Evolutionary conservation across 2,113 vertebrate genomes (phyloP).

Genomic region (Cathartes aura): DNA sequence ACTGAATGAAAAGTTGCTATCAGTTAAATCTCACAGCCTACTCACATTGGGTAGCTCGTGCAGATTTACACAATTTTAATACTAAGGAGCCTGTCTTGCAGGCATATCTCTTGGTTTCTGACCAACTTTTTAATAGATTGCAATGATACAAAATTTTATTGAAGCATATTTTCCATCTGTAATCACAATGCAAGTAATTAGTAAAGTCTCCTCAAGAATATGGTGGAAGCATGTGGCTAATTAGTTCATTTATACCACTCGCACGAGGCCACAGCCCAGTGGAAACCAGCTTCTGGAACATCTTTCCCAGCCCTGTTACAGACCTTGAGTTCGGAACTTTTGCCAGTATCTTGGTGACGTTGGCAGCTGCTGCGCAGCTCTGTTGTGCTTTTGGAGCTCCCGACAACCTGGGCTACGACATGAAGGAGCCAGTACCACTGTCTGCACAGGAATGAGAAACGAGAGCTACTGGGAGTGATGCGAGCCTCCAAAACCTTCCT

Average conservation of each 20-base stretch:
- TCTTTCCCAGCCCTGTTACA: background rate
- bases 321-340: background rate
- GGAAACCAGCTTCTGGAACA: background rate
- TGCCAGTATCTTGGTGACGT: rapidly evolving
- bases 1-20: background rate
- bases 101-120: background rate
- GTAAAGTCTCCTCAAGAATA: background rate
- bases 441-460: background rate
- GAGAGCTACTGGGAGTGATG: background rate
- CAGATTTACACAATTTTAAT: background rate
- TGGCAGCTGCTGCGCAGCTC: background rate
- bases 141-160: background rate
- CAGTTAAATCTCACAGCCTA: background rate
- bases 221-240: background rate
- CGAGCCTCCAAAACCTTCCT: background rate
- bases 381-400: background rate
- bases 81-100: background rate
- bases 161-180: background rate
- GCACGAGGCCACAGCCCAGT: background rate
- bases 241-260: constrained; percentile 5
- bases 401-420: rapidly evolving
- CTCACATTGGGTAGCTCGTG: background rate
- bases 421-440: background rate
- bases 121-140: background rate
- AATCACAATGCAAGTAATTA: background rate